Evolutionary conservation across 2,797 vertebrate species (phyloP), one percentile per base, ranked within the genome.

Genomic region (Erethizon dorsatum): DNA sequence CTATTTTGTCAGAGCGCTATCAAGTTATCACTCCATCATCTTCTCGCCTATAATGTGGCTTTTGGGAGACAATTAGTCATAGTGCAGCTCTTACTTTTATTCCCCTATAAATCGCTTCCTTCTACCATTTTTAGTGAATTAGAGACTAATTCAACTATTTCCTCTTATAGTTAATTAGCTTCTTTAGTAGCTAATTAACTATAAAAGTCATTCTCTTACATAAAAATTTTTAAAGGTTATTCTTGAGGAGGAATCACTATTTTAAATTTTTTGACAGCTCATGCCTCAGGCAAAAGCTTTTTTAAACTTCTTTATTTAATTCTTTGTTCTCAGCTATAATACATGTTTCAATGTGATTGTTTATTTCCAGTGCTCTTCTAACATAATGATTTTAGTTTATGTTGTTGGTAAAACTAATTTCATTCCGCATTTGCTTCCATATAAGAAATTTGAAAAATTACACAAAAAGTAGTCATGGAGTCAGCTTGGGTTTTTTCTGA

Each of bases 51-150:
- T 41, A 92, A 69, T 22, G 57, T 91, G 50, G 31, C 83, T 95
- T 94, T 95, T 9, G 69, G 79, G 79, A 96, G 52, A 91, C 28
- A 88, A 86, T 94, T 92, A 95, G 65, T 86, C 83, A 89, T 20
- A 57, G 17, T 9, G 0, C 88, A 96, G 52, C 73, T 94, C 83
- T 88, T 71, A 78, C 63, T 96, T 97, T 89, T 65, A 56, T 96
- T 86, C 47, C 86, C 56, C 75, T 87, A 79, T 82, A 94, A 96
- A 94, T 89, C 85, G 28, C 17, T 91, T 95, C 37, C 31, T 94
- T 96, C 61, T 85, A 82, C 54, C 33, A 93, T 78, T 96, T 95
- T 94, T 78, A 90, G 47, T 82, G 96, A 97, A 96, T 94, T 93
- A 92, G 31, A 28, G 73, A 87, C 67, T 79, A 96, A 97, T 94